Percentiles rank a stretch among this genome's conserved stretches.
Evolutionary conservation across 2,113 vertebrate genomes (phyloP).

Genomic region (Rutilus rutilus): DNA sequence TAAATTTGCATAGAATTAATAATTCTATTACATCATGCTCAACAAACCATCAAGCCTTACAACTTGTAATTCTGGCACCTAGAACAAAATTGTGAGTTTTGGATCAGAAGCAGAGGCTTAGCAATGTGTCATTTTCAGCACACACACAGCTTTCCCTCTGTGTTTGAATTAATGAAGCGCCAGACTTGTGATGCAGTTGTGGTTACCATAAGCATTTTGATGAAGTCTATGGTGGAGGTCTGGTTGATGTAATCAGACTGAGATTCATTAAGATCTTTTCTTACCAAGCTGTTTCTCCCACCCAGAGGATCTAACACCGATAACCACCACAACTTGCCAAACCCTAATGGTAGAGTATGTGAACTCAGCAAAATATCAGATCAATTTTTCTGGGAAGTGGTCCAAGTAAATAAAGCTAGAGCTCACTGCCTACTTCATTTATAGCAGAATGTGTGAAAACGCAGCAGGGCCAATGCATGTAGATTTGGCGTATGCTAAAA

Average conservation of each 20-base stretch:
- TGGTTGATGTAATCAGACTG: conserved; percentile 43
- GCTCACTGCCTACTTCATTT: neutral
- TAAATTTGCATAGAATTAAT: neutral
- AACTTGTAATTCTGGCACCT: neutral
- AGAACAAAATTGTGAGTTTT: neutral
- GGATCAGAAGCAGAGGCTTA: conserved; percentile 5
- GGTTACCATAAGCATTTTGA: neutral
- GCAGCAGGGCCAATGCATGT: neutral
- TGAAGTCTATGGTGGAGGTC: conserved; percentile 44
- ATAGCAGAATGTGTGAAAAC: neutral
- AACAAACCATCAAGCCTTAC: neutral
- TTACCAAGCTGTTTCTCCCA: conserved; percentile 40
- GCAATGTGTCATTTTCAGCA: neutral
- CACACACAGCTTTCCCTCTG: conserved; percentile 1
- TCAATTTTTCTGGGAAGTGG: neutral
- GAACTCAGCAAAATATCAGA: conserved; percentile 36
- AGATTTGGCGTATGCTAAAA: neutral
- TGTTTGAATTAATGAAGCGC: neutral
- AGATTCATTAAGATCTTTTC: conserved; percentile 47
- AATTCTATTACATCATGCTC: neutral
- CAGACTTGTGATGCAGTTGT: conserved; percentile 9
- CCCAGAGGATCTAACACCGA: conserved; percentile 28
- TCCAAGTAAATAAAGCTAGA: neutral
- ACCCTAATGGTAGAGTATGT: neutral
- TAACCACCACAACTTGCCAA: conserved; percentile 40